Conservation (phyloP, 2,113 vertebrate genomes). For the Planiliza haematocheilus region DNA sequence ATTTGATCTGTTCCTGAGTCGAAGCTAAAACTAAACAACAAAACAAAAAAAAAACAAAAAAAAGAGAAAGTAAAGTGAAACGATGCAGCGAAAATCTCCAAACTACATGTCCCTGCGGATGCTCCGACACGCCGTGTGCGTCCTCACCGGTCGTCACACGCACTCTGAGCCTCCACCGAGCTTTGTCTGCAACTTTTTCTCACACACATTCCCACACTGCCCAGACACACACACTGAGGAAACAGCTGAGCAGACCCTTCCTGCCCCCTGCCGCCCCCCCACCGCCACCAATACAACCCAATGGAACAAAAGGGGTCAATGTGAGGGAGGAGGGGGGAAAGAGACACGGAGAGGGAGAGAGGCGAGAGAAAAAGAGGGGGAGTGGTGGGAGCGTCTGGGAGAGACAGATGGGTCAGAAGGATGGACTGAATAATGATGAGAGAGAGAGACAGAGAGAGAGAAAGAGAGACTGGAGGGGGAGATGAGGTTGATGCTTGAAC, state of each 20-base stretch:
- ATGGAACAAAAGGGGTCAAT: constrained; percentile 75
- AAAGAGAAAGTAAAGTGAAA: background rate
- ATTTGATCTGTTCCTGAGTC: background rate
- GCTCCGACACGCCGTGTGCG: constrained; percentile 34
- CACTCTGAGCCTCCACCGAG: constrained; percentile 40
- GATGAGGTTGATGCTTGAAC: background rate
- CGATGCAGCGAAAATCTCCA: background rate
- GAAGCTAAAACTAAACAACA: background rate
- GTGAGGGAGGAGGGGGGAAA: constrained; percentile 27
- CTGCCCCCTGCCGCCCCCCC: background rate
- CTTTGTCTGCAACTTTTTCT: constrained; percentile 67
- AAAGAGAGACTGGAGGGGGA: background rate
- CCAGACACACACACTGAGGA: constrained; percentile 58
- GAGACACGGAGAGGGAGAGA: constrained; percentile 6
- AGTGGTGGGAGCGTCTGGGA: constrained; percentile 70
- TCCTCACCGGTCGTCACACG: constrained; percentile 47
- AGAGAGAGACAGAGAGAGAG: background rate
- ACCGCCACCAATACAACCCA: constrained; percentile 16
- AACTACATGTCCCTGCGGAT: constrained; percentile 47
- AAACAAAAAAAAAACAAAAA: constrained; percentile 22
- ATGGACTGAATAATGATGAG: constrained; percentile 68
- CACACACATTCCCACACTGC: constrained; percentile 68
- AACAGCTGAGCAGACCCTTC: constrained; percentile 72
- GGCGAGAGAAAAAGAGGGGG: constrained; percentile 22
- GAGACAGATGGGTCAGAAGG: constrained; percentile 76